Base-by-base conservation (phyloP, 2,888 invertebrate genomes). In the Pelosia muscerda region DNA sequence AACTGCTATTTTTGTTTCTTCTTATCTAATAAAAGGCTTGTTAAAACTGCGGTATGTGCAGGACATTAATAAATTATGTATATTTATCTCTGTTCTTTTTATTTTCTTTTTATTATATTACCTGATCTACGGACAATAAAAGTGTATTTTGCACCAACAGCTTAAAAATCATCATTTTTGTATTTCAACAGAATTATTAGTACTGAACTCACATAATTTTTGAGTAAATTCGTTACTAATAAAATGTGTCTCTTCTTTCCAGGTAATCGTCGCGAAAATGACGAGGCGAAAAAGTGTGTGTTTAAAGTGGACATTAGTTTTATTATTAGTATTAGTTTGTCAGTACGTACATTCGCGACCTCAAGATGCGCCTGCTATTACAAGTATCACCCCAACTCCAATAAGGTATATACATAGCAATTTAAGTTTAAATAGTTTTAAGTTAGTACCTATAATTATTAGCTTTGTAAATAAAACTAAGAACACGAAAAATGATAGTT, bases 221-320 rank as follows among this genome's bases (percentile, higher is more conserved):
- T 25, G 15, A 15, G 11, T 25, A 15, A 23, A 15, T 19, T 19
- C 23, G 31, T 62, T 8, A 54, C 59, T 76, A 73, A 77, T 58
- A 26, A 63, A 65, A 15, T 22, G 60, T 74, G 86, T 85, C 77
- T 69, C 78, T 87, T 91, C 53, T 85, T 94, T 90, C 22, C 95
- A 95, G 95, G 92, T 94, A 93, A 80, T 80, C 72, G 73, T 80
- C 82, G 84, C 76, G 83, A 78, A 75, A 59, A 95, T 95, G 95
- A 86, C 92, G 89, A 88, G 92, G 79, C 86, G 90, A 84, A 94
- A 92, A 90, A 89, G 90, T 91, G 90, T 86, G 85, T 88, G 88
- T 88, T 82, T 81, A 83, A 90, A 88, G 79, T 93, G 94, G 94
- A 94, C 93, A 86, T 85, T 95, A 91, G 88, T 93, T 84, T 88